A percentile compares a stretch with the other conserved stretches of the same genome.
These are phyloP conservation scores for Microctenopoma stevenorrisi DNA, from an alignment of 2,797 vertebrate genomes.

Conservation along the genomic window DNA sequence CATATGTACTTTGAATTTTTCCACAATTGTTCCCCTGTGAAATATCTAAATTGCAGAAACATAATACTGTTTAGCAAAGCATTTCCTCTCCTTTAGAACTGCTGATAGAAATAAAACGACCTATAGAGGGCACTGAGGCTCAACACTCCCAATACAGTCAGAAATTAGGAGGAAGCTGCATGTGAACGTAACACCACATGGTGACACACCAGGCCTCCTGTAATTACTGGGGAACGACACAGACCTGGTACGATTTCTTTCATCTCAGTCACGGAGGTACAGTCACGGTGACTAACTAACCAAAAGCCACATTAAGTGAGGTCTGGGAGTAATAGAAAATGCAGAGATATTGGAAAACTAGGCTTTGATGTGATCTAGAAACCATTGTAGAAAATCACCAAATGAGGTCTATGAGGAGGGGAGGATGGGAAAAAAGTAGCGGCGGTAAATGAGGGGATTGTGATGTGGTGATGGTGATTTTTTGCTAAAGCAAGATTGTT, in stretches of 20 bases:
- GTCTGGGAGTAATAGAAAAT: slow-evolving; percentile 45
- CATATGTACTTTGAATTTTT: slow-evolving; percentile 8
- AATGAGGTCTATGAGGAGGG: slow-evolving; percentile 21
- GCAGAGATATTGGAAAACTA: slow-evolving; percentile 41
- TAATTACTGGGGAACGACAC: slow-evolving; percentile 44
- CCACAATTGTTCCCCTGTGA: neutral
- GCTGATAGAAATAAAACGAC: slow-evolving; percentile 14
- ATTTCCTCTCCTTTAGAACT: neutral
- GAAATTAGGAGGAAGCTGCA: slow-evolving; percentile 16
- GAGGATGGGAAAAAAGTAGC: neutral
- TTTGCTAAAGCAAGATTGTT: too few species aligned
- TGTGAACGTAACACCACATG: slow-evolving; percentile 35
- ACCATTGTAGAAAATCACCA: slow-evolving; percentile 52
- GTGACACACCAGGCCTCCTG: slow-evolving; percentile 39
- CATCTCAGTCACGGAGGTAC: slow-evolving; percentile 64
- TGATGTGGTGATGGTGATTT: too few species aligned
- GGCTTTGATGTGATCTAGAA: slow-evolving; percentile 54
- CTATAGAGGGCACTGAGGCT: neutral
- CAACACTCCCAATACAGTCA: neutral
- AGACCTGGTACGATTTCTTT: slow-evolving; percentile 58
- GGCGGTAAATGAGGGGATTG: slow-evolving; percentile 4
- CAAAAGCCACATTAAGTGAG: slow-evolving; percentile 63
- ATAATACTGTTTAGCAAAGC: neutral
- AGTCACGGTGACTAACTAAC: slow-evolving; percentile 52
- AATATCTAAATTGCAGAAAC: slow-evolving; percentile 9